Conservation (phyloP, 2,888 invertebrate species). For the Oligia strigilis region DNA sequence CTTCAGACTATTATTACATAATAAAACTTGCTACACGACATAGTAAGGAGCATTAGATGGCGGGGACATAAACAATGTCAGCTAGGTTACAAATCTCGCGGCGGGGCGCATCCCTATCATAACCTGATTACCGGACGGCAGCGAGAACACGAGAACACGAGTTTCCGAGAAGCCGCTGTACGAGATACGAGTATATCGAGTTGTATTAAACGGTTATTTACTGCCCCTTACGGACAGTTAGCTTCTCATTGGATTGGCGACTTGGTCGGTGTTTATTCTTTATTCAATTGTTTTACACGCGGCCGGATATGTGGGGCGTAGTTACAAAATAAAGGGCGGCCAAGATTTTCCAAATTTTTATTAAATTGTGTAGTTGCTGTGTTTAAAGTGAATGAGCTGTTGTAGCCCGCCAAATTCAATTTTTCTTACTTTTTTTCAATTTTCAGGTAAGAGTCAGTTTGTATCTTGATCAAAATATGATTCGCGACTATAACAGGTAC, state of each 20-base stretch:
- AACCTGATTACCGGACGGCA: slow-evolving; percentile 65
- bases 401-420: no score
- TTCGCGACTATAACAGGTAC: no score
- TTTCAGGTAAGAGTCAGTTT: no score
- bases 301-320: neutral
- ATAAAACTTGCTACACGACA: slow-evolving; percentile 16
- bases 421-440: no score
- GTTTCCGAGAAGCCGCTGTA: slow-evolving; percentile 19
- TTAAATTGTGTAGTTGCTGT: neutral
- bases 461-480: no score
- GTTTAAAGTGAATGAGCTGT: no score
- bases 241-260: slow-evolving; percentile 51
- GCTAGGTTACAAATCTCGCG: slow-evolving; percentile 65
- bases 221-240: slow-evolving; percentile 52
- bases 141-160: slow-evolving; percentile 6
- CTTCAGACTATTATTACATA: slow-evolving; percentile 28
- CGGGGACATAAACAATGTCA: slow-evolving; percentile 50
- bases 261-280: slow-evolving; percentile 43
- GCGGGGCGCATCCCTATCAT: slow-evolving; percentile 58
- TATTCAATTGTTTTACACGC: slow-evolving; percentile 28
- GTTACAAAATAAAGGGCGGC: neutral
- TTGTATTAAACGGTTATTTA: slow-evolving; percentile 61
- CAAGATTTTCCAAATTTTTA: neutral
- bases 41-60: slow-evolving; percentile 35
- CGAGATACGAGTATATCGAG: slow-evolving; percentile 5